A percentile compares a stretch with the other conserved stretches of the same genome.
These are phyloP conservation scores for Heteropelma amictum DNA, from an alignment of 2,888 invertebrate species.

Conservation along the genomic window DNA sequence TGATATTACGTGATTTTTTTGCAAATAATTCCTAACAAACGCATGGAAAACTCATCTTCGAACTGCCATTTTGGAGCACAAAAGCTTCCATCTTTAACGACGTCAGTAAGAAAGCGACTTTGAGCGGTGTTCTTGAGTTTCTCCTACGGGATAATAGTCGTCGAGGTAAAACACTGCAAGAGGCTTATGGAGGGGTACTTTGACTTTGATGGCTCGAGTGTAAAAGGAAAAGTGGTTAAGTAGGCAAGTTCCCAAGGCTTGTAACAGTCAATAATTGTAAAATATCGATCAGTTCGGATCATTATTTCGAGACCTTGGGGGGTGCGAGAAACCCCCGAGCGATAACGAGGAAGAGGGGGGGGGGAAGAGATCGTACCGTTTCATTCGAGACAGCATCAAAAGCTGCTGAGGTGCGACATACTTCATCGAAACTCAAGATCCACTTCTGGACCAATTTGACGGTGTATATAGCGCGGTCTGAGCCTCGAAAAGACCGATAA, in stretches of 20 bases:
- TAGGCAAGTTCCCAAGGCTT: neutral
- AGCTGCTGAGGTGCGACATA: neutral
- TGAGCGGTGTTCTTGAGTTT: neutral
- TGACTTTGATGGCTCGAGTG: neutral
- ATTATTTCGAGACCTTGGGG: neutral
- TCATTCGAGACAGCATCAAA: neutral
- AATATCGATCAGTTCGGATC: slow-evolving; percentile 6
- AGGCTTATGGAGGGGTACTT: slow-evolving; percentile 6
- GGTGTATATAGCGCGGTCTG: neutral
- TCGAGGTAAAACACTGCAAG: neutral
- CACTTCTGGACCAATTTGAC: slow-evolving; percentile 13
- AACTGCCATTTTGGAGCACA: too few relatives aligned
- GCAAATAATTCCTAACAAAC: too few relatives aligned
- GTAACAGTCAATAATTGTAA: slow-evolving; percentile 3
- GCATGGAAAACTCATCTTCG: too few relatives aligned
- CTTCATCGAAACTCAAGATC: slow-evolving; percentile 29
- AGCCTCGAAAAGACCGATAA: neutral
- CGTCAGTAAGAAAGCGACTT: neutral
- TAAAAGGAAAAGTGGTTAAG: neutral
- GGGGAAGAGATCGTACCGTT: neutral
- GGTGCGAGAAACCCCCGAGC: neutral
- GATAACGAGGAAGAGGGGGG: neutral
- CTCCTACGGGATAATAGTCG: slow-evolving; percentile 15
- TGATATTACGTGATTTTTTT: too few relatives aligned
- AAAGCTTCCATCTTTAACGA: too few relatives aligned